A percentile compares a stretch with the other conserved stretches of the same genome.
Evolutionary conservation across 2,888 invertebrate species (phyloP).

Genomic region (Coleophora deauratella): DNA sequence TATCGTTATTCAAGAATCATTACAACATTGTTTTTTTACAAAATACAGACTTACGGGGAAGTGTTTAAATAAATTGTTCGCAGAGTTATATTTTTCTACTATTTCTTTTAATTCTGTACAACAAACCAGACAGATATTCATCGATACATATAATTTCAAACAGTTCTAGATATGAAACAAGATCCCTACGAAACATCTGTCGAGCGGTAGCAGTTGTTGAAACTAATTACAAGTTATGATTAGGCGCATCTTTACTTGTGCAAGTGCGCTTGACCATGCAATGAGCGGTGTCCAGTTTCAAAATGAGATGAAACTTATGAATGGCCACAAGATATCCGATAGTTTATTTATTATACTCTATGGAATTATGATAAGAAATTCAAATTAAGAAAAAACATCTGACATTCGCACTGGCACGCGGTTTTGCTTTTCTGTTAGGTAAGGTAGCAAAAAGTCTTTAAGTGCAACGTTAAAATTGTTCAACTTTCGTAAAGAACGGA

Average conservation of each 20-base stretch:
- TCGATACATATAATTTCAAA: too few relatives aligned
- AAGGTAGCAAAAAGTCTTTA: not conserved
- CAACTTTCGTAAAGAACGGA: slow-evolving; percentile 41
- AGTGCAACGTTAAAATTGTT: slow-evolving; percentile 13
- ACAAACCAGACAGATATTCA: too few relatives aligned
- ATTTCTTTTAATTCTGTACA: too few relatives aligned
- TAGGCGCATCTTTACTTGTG: slow-evolving; percentile 30
- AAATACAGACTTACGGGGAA: too few relatives aligned
- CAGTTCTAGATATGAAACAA: too few relatives aligned
- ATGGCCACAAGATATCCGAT: slow-evolving; percentile 43
- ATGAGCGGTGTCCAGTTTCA: slow-evolving; percentile 42
- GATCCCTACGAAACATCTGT: slow-evolving; percentile 28
- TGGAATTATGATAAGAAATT: not conserved
- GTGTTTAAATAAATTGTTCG: too few relatives aligned
- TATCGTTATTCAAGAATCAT: too few relatives aligned
- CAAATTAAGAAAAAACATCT: not conserved
- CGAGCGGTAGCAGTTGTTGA: slow-evolving; percentile 29
- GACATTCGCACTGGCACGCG: slow-evolving; percentile 6
- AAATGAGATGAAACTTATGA: slow-evolving; percentile 27
- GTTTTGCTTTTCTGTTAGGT: not conserved
- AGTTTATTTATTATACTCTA: slow-evolving; percentile 19
- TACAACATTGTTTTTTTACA: too few relatives aligned
- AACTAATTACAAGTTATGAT: slow-evolving; percentile 45
- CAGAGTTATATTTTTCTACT: too few relatives aligned
- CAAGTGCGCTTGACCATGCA: slow-evolving; percentile 50